phyloP scores from a whole-genome alignment of 2,797 vertebrate genomes.

The Hyperoplus lanceolatus region DNA sequence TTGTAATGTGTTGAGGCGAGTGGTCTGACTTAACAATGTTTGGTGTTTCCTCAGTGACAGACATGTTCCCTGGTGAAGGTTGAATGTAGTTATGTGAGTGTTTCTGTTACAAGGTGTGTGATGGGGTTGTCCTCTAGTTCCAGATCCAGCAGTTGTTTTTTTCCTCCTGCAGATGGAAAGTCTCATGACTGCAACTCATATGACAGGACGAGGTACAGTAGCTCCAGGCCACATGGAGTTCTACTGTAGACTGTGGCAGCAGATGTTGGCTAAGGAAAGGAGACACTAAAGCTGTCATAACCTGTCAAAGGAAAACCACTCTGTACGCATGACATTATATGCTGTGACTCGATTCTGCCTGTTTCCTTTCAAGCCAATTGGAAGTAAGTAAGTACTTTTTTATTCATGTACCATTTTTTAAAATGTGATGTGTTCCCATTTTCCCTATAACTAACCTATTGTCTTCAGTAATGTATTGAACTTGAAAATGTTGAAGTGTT shows the following conservation, averaged over 20 bases:
- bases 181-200: constrained; percentile 25
- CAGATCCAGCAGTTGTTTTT: constrained; percentile 48
- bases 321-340: constrained; percentile 9
- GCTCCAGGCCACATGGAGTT: constrained; percentile 50
- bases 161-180: constrained; percentile 27
- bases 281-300: constrained; percentile 51
- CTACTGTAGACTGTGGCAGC: constrained; percentile 17
- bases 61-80: constrained; percentile 14
- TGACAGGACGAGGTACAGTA: constrained; percentile 18
- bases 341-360: constrained; percentile 10
- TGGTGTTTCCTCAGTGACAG: constrained; percentile 26
- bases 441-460: neutral
- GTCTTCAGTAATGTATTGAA: neutral
- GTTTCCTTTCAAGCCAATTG: constrained; percentile 5
- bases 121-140: constrained; percentile 24
- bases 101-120: constrained; percentile 23
- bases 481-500: neutral
- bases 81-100: constrained; percentile 8
- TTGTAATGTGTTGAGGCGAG: neutral
- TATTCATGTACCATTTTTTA: no score
- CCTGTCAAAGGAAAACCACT: constrained; percentile 48
- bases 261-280: constrained; percentile 42
- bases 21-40: constrained; percentile 12
- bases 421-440: constrained; percentile 13
- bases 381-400: no score